Conservation (phyloP, 2,888 invertebrate species). For the Tholera decimalis region DNA sequence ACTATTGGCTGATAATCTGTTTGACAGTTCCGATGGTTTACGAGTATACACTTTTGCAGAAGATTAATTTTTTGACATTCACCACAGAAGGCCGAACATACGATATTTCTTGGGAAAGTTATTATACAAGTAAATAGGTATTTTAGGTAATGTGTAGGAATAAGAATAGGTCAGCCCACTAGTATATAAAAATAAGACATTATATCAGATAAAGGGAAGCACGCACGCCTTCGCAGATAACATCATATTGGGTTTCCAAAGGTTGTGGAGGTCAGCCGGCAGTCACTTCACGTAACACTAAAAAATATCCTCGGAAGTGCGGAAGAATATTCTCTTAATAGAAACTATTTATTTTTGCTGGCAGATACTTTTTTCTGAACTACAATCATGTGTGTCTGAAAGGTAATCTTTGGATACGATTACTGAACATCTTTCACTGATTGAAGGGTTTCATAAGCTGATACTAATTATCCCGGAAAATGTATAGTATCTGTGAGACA, state of each 20-base stretch:
- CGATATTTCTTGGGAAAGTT: not conserved
- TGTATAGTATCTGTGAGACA: not conserved
- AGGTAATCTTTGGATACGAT: too few relatives aligned
- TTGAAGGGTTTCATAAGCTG: too few relatives aligned
- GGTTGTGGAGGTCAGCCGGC: slow-evolving; percentile 49
- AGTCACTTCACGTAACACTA: slow-evolving; percentile 57
- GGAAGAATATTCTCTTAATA: not conserved
- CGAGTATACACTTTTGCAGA: too few relatives aligned
- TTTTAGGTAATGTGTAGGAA: slow-evolving; percentile 9
- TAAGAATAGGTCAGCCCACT: slow-evolving; percentile 30
- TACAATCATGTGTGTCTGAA: too few relatives aligned
- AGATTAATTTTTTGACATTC: not conserved
- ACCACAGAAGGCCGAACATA: too few relatives aligned
- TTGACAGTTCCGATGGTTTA: not conserved
- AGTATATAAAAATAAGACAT: slow-evolving; percentile 49
- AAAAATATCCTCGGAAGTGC: slow-evolving; percentile 15
- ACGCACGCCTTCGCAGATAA: slow-evolving; percentile 54
- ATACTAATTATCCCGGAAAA: too few relatives aligned
- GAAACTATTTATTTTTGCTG: not conserved
- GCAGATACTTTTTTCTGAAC: not conserved
- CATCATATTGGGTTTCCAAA: slow-evolving; percentile 54
- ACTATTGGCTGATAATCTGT: slow-evolving; percentile 6
- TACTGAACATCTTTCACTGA: too few relatives aligned
- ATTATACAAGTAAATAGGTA: slow-evolving; percentile 11
- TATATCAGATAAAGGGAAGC: slow-evolving; percentile 50